Evolutionary conservation across 2,888 invertebrate species (phyloP).

Genomic region (Neoscelio sp.): DNA sequence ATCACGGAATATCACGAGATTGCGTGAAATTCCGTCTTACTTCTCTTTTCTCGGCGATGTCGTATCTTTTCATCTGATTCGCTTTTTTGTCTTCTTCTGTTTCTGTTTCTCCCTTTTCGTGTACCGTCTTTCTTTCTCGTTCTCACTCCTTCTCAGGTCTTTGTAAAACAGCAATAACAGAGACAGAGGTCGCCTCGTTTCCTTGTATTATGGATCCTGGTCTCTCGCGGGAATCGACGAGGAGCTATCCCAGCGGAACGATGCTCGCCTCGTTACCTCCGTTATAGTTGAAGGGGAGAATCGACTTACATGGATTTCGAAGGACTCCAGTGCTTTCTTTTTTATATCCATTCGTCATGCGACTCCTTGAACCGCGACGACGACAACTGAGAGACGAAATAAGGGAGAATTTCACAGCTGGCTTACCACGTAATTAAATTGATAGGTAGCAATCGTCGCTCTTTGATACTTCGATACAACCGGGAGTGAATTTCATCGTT

Average conservation of each 20-base stretch:
- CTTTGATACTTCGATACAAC: constrained; percentile 57
- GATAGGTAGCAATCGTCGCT: constrained; percentile 55
- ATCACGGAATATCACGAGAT: constrained; percentile 67
- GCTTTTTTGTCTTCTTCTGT: constrained; percentile 17
- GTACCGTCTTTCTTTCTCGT: constrained; percentile 34
- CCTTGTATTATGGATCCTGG: constrained; percentile 59
- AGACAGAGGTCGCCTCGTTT: constrained; percentile 53
- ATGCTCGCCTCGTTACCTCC: constrained; percentile 67
- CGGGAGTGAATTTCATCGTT: constrained; percentile 60
- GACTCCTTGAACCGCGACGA: constrained; percentile 64
- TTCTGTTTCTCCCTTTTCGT: constrained; percentile 34
- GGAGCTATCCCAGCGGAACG: constrained; percentile 63
- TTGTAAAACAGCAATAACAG: constrained; percentile 59
- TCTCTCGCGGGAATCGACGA: constrained; percentile 62
- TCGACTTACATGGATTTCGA: constrained; percentile 67
- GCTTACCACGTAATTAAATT: constrained; percentile 68
- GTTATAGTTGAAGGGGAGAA: constrained; percentile 65
- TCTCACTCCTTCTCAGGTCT: constrained; percentile 38
- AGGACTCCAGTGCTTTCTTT: constrained; percentile 57
- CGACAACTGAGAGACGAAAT: constrained; percentile 54
- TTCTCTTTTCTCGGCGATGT: constrained; percentile 28
- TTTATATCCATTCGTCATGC: constrained; percentile 66
- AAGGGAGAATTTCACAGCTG: constrained; percentile 60
- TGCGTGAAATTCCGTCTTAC: constrained; percentile 60
- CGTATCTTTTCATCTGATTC: constrained; percentile 60